A percentile compares a stretch with the other conserved stretches of the same genome.
These are phyloP conservation scores for Smittia sp. DNA, from an alignment of 2,888 invertebrate species.

Conservation along the genomic window DNA sequence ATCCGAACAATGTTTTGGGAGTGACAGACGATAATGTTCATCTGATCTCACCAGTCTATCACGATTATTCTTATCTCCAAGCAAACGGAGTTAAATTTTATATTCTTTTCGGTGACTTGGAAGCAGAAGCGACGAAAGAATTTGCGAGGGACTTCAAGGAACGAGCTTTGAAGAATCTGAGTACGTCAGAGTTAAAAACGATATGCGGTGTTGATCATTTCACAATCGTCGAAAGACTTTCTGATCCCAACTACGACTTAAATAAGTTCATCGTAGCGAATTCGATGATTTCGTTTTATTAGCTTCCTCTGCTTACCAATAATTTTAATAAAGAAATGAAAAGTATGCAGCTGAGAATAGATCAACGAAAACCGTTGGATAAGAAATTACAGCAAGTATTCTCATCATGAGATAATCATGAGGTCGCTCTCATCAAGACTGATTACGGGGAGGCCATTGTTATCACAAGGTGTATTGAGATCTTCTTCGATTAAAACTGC, in stretches of 20 bases:
- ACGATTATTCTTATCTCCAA: slow-evolving; percentile 54
- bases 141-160: slow-evolving; percentile 64
- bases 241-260: slow-evolving; percentile 56
- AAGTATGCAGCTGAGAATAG: no score
- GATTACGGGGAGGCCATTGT: not conserved
- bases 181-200: no score
- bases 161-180: no score
- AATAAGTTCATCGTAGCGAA: slow-evolving; percentile 45
- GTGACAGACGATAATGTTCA: slow-evolving; percentile 59
- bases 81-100: slow-evolving; percentile 47
- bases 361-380: no score
- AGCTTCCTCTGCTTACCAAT: no score
- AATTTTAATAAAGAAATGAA: no score
- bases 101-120: slow-evolving; percentile 48
- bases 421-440: not conserved
- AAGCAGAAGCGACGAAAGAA: slow-evolving; percentile 59
- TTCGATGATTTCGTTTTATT: no score
- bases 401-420: not conserved
- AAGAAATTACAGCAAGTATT: no score
- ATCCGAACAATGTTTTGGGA: slow-evolving; percentile 63
- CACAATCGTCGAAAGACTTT: slow-evolving; percentile 68
- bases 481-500: not conserved
- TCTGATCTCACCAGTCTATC: slow-evolving; percentile 58
- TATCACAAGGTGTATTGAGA: not conserved
- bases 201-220: slow-evolving; percentile 78